Evolutionary conservation across 2,113 vertebrate species (phyloP), one percentile per base, ranked within the genome.

Genomic region (Pandion haliaetus): DNA sequence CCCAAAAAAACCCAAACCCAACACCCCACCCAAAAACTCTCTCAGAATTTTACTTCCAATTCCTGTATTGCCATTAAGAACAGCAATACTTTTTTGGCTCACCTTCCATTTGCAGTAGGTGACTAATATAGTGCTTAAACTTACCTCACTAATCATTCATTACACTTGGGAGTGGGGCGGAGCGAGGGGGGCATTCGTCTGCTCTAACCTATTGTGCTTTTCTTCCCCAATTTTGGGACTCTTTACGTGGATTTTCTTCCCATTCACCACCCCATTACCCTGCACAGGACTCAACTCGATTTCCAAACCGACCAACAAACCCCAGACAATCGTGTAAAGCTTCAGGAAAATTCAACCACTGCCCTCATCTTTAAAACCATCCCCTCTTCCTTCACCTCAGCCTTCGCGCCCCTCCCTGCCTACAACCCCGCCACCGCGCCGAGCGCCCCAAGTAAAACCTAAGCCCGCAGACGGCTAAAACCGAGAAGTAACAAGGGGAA

Each of bases 401-500:
- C 14, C 23, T 24, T 36, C 59, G 12, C 59, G 24, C 52, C 26
- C 26, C 26, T 29, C 52, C 26, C 52, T 54, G 52, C 52, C 26
- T 6, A 54, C 52, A 54, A 54, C 26, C 26, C 26, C 26, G 23
- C 19, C 17, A 7, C 17, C 23, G 8, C 11, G 2, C 4, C 8
- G 66, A 74, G 71, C 1, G 13, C 29, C 14, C 4, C 3, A 5
- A 40, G 20, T 2, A 12, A n/a, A 42, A 31, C 16, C n/a, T 15
- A 8, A 14, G 15, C 12, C 8, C 18, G 6, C 3, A 6, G 6
- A 15, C 1, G 7, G 6, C 4, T 2, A 10, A 29, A 58, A 55
- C 6, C 1, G 3, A 20, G 5, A 54, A 29, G 9, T 10, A 26
- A 17, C 26, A 54, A 6, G 3, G 6, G 29, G 20, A 12, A 28